Evolutionary conservation across 2,113 vertebrate species (phyloP), one percentile per base, ranked within the genome.

Genomic region (Aspidoscelis tigris): DNA sequence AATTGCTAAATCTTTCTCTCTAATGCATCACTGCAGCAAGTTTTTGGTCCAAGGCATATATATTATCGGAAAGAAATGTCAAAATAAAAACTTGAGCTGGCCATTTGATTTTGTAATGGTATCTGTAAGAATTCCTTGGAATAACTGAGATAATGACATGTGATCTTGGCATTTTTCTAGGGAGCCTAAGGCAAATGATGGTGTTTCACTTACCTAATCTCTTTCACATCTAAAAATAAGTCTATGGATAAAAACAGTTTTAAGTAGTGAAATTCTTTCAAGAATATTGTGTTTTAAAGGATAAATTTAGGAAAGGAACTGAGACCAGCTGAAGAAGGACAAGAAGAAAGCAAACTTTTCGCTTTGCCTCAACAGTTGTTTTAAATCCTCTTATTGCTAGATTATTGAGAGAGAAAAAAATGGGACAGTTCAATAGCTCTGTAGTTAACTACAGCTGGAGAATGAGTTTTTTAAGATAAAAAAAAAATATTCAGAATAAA

Each of bases 391-490:
- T 26, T 86, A 66, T 90, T 95, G 91, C 79, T 91, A n/a, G 33
- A 86, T 66, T 39, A 93, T 89, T 71, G 43, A 88, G 69, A 85
- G 83, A 85, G 92, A 83, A 90, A 79, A 4, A 0, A 91, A 84
- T 2, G 0, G 89, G 43, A 82, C 76, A 7, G 76, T 89, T 86
- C 76, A 90, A 64, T 78, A 58, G 33, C 65, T 70, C 47, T 87
- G 84, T 88, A 87, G 87, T 80, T 77, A 81, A 85, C 55, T 3
- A 50, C 88, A 90, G 89, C 86, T 92, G 89, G 82, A 79, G 83
- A 91, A 90, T 91, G 70, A 85, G 77, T 94, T 92, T 93, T 90
- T 84, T 92, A 71, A 71, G 89, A 39, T 88, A 89, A 89, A 73
- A 84, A 65, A 43, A 84, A 87, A 89, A 73, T 90, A 91, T 80